These are phyloP conservation scores for Phataginus tricuspis DNA, from an alignment of 2,797 vertebrate genomes.

Conservation along the genomic window DNA sequence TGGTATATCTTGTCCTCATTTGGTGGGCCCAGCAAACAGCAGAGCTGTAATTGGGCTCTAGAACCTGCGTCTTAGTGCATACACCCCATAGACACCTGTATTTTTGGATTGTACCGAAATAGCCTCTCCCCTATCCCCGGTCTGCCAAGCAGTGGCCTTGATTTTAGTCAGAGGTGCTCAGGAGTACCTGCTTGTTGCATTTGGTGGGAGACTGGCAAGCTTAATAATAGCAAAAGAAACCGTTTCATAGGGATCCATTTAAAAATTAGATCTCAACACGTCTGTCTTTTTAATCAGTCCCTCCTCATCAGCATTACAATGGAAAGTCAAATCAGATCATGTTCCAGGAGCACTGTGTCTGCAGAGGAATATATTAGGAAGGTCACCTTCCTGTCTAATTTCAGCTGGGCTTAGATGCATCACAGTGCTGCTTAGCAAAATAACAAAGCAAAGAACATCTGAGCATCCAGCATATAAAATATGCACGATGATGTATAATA, in stretches of 20 bases:
- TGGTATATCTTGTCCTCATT: neutral
- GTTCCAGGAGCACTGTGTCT: slow-evolving; percentile 34
- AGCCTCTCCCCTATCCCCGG: neutral
- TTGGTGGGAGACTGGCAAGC: neutral
- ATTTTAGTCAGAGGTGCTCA: neutral
- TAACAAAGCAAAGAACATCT: slow-evolving; percentile 58
- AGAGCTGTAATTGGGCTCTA: neutral
- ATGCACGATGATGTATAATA: slow-evolving; percentile 60
- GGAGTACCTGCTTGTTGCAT: neutral
- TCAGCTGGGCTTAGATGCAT: neutral
- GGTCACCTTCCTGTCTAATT: slow-evolving; percentile 64
- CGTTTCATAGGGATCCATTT: neutral
- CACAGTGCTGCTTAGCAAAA: neutral
- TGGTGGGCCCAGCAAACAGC: neutral
- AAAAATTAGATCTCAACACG: slow-evolving; percentile 8
- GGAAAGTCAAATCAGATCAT: slow-evolving; percentile 51
- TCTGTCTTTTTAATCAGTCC: slow-evolving; percentile 10
- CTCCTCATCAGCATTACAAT: slow-evolving; percentile 52
- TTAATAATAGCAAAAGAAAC: slow-evolving; percentile 5
- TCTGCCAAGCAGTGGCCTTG: neutral
- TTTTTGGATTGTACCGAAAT: neutral
- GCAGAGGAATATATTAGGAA: slow-evolving; percentile 50
- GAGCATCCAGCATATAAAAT: slow-evolving; percentile 35
- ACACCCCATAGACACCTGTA: neutral
- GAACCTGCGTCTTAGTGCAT: neutral